These are phyloP conservation scores for Pararge aegeria DNA, from an alignment of 1,140 invertebrate species.

Conservation along the genomic window DNA sequence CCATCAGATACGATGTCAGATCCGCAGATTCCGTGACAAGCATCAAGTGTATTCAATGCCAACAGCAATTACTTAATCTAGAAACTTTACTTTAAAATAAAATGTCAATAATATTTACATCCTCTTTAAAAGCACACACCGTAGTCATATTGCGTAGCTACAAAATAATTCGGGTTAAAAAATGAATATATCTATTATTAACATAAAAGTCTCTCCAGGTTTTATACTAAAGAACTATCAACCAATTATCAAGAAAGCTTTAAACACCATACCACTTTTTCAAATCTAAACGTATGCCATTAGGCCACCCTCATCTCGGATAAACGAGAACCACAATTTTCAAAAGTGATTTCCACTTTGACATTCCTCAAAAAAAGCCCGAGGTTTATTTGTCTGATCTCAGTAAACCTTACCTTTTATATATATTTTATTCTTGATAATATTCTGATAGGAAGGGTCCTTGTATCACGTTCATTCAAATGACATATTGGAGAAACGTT, in stretches of 20 bases:
- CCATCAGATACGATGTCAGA: no score
- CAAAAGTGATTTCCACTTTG: conserved; percentile 22
- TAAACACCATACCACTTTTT: not conserved
- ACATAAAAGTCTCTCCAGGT: not conserved
- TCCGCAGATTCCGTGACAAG: no score
- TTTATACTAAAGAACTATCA: not conserved
- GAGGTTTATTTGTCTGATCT: conserved; percentile 54
- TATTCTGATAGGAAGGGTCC: conserved; percentile 64
- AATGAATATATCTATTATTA: no score
- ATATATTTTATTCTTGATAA: conserved; percentile 74
- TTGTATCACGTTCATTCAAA: conserved; percentile 69
- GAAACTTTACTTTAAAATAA: no score
- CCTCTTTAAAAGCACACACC: no score
- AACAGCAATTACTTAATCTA: no score
- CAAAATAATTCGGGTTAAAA: no score
- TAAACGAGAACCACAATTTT: conserved; percentile 16
- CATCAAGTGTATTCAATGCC: no score
- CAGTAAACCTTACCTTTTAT: conserved; percentile 69
- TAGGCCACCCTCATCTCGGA: not conserved
- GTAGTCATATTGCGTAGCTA: no score
- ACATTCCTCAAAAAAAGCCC: conserved; percentile 39
- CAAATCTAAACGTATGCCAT: conserved; percentile 4
- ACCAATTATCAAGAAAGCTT: not conserved
- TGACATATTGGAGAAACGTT: conserved; percentile 71
- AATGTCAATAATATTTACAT: no score